Evolutionary conservation across 1,140 invertebrate species (phyloP).

Genomic region (Lutraria rhynchaena): DNA sequence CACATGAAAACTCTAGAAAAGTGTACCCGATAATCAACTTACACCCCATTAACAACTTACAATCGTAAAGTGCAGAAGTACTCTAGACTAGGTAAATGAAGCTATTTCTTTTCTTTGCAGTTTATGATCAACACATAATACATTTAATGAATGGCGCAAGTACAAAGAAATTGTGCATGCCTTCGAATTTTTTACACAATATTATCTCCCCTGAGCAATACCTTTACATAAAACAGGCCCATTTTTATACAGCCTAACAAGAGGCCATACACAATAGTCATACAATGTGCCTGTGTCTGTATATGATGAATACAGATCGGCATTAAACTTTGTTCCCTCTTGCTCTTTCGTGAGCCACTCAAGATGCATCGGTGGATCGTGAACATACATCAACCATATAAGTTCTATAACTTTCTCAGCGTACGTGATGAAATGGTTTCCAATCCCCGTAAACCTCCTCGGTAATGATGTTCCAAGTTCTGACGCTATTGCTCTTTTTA

Average conservation of each 20-base stretch:
- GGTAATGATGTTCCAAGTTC: slow-evolving; percentile 50
- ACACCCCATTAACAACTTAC: no score
- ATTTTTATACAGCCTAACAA: slow-evolving; percentile 43
- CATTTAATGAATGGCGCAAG: no score
- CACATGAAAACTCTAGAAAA: no score
- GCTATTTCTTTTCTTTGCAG: no score
- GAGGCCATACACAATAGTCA: slow-evolving; percentile 54
- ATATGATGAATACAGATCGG: slow-evolving; percentile 28
- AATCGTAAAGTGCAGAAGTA: no score
- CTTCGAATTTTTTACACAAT: no score
- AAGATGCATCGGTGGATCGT: slow-evolving; percentile 53
- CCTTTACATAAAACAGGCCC: slow-evolving; percentile 54
- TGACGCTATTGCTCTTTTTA: slow-evolving; percentile 26
- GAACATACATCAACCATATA: slow-evolving; percentile 56
- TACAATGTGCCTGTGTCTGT: slow-evolving; percentile 36
- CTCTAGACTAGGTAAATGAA: no score
- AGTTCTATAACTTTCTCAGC: slow-evolving; percentile 36
- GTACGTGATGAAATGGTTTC: slow-evolving; percentile 47
- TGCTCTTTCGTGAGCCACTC: slow-evolving; percentile 52
- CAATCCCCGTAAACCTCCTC: slow-evolving; percentile 47
- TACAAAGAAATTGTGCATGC: no score
- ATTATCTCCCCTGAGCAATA: slow-evolving; percentile 46
- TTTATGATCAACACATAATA: no score
- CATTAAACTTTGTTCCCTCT: slow-evolving; percentile 24
- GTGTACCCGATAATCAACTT: no score